A percentile compares a stretch with the other conserved stretches of the same genome.
phyloP scores from a whole-genome alignment of 2,797 vertebrate genomes.

The Podargus strigoides region DNA sequence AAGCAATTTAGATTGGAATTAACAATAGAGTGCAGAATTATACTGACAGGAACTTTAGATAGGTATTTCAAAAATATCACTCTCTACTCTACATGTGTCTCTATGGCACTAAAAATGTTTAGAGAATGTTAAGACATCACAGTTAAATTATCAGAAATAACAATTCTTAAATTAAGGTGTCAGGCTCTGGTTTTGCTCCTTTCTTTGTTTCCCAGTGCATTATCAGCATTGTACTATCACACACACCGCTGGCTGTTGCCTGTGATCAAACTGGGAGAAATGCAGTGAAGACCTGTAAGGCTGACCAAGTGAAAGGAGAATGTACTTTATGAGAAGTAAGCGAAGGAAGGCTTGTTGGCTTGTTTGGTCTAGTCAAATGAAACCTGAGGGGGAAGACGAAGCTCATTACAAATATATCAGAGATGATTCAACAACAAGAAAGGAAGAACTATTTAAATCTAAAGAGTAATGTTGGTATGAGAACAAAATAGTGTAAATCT shows the following conservation, averaged over 20 bases:
- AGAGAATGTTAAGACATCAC: background rate
- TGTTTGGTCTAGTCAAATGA: background rate
- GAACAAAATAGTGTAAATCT: background rate
- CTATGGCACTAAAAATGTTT: slow-evolving; percentile 11
- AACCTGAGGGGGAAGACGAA: background rate
- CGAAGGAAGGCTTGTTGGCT: background rate
- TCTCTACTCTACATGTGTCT: background rate
- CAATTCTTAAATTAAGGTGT: background rate
- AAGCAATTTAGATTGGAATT: slow-evolving; percentile 62
- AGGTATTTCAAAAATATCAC: slow-evolving; percentile 26
- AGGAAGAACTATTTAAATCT: background rate
- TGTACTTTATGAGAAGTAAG: background rate
- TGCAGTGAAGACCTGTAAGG: background rate
- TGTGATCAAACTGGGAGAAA: background rate
- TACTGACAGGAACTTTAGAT: slow-evolving; percentile 39
- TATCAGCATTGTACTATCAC: background rate
- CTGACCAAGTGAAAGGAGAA: background rate
- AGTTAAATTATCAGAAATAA: background rate
- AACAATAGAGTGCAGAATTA: slow-evolving; percentile 42
- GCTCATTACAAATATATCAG: background rate
- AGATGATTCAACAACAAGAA: background rate
- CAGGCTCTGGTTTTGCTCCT: background rate
- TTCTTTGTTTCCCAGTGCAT: background rate
- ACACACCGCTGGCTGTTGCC: background rate
- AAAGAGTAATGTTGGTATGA: background rate